phyloP scores from a whole-genome alignment of 2,113 vertebrate genomes.

The Zosterops borbonicus region DNA sequence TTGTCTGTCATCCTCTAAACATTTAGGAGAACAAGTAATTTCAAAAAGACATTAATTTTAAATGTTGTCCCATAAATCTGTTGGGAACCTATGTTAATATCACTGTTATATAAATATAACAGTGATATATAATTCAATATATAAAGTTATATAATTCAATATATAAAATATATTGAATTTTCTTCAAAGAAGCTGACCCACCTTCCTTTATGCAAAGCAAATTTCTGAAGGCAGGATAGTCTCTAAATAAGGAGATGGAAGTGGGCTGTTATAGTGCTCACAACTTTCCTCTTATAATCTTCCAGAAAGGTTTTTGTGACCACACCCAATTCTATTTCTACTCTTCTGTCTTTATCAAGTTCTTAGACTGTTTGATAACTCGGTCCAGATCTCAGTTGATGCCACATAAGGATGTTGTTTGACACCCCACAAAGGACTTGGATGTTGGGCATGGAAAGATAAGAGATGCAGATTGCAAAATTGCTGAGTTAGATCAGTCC shows the following conservation, averaged over 20 bases:
- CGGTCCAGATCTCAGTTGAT: background rate
- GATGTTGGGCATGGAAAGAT: background rate
- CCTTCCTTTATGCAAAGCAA: background rate
- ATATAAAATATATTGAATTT: background rate
- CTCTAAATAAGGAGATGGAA: background rate
- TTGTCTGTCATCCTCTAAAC: background rate
- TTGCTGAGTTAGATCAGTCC: background rate
- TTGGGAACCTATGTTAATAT: background rate
- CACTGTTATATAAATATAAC: too few species aligned
- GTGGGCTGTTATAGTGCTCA: background rate
- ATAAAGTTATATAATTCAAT: too few species aligned
- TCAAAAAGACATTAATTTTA: background rate
- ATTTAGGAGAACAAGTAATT: background rate
- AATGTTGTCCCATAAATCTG: background rate
- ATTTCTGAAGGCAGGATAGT: background rate
- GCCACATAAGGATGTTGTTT: background rate
- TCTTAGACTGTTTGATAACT: fast-evolving
- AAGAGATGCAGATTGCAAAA: background rate
- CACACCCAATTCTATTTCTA: background rate
- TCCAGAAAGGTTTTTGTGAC: background rate
- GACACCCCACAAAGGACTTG: background rate
- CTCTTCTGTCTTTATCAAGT: background rate
- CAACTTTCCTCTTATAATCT: background rate
- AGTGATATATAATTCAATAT: too few species aligned
- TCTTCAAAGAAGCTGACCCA: background rate